A percentile compares a stretch with the other conserved stretches of the same genome.
Evolutionary conservation across 2,113 vertebrate genomes (phyloP).

Genomic region (Trachemys scripta): DNA sequence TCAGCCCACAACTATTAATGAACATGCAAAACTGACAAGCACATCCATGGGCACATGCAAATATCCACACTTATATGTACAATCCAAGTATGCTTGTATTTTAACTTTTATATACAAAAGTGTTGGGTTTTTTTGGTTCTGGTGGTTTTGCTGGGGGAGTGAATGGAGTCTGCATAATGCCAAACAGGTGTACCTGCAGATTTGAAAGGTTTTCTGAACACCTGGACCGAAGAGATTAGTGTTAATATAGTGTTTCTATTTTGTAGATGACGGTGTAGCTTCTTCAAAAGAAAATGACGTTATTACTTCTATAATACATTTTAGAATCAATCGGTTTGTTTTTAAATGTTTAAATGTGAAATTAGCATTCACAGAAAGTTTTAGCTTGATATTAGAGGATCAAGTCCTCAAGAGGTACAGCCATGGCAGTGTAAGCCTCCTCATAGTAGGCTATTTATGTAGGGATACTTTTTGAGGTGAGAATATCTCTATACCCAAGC

Average conservation of each 20-base stretch:
- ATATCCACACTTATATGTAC: conserved; percentile 17
- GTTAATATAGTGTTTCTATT: neutral
- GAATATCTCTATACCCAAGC: neutral
- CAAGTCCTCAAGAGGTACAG: neutral
- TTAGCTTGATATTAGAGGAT: neutral
- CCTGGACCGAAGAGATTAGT: neutral
- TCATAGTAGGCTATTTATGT: neutral
- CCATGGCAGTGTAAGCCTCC: neutral
- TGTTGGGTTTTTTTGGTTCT: neutral
- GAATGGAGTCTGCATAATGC: neutral
- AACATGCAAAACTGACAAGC: neutral
- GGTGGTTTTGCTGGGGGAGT: neutral
- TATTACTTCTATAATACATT: neutral
- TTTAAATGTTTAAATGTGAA: neutral
- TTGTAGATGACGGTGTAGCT: neutral
- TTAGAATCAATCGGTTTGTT: neutral
- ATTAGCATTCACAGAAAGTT: neutral
- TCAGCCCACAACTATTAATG: neutral
- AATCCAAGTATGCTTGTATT: neutral
- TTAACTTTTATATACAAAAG: neutral
- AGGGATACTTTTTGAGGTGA: neutral
- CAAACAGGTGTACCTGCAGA: neutral
- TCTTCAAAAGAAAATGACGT: neutral
- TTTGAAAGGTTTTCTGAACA: neutral
- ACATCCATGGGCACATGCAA: neutral